phyloP scores from a whole-genome alignment of 2,888 invertebrate species.

The Tillus elongatus region DNA sequence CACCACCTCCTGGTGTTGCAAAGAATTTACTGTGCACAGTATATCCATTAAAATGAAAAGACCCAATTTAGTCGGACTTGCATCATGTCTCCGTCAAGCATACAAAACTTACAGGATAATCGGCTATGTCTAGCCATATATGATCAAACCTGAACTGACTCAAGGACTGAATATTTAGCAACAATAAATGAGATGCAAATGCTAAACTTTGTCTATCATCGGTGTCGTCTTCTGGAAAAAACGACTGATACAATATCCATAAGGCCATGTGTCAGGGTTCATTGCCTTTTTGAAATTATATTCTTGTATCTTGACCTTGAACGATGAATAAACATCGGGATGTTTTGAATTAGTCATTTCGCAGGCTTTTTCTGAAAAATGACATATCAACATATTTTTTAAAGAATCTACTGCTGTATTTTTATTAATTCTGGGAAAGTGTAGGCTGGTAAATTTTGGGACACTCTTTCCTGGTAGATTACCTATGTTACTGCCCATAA shows the following conservation, averaged over 20 bases:
- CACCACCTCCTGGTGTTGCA: neutral
- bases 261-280: neutral
- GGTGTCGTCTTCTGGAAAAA: neutral
- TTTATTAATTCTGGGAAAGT: neutral
- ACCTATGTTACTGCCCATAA: too few species aligned
- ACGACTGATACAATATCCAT: neutral
- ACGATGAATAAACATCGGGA: neutral
- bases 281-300: neutral
- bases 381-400: neutral
- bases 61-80: neutral
- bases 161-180: neutral
- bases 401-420: neutral
- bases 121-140: too few species aligned
- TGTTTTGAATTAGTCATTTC: neutral
- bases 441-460: neutral
- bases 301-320: neutral
- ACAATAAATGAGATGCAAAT: neutral
- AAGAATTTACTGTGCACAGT: neutral
- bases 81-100: neutral
- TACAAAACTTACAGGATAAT: too few species aligned
- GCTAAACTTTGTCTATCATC: neutral
- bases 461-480: too few species aligned
- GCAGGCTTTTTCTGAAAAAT: constrained; percentile 1
- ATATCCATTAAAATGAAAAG: neutral
- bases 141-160: neutral